Base-by-base conservation (phyloP, 2,113 vertebrate genomes). In the Clarias gariepinus region DNA sequence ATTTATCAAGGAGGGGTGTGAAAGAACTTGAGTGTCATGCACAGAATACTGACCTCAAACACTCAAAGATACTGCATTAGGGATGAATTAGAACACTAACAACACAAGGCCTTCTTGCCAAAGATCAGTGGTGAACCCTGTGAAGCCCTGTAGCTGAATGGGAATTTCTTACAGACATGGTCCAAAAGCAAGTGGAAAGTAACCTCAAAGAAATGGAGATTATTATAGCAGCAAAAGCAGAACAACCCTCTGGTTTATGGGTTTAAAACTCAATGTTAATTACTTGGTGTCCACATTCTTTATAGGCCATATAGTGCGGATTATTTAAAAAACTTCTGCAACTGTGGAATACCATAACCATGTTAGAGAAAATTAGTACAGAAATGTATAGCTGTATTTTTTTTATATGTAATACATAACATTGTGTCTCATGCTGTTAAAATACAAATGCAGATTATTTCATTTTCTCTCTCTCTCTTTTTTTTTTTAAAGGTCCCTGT, bases 401-500 rank as follows among this genome's bases (percentile, higher is more conserved):
- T 8, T 2, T 2, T 47, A 25, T 47, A 68, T 4, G 1, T 28
- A 68, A 15, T 33, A 36, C 33, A 30, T 74, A 74, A 74, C 47
- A 25, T 4, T 23, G 6, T 18, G 30, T 3, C 36, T 47, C 9
- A 74, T 74, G 10, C 23, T 74, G 23, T 33, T 74, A 36, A 47
- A 74, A 47, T 47, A 47, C 23, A 10, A 47, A 0, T 3, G 36
- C 33, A n/a, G 2, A 30, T 78, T 28, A 57, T 55, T 28, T 55
- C 53, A 23, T 1, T 55, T 36, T 47, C 25, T 83, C 8, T 69
- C 15, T 66, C 4, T 6, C 7, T 41, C 41, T 41, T 0, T 12
- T 33, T 33, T 69, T 28, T 81, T 36, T 90, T 36, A 3, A 41
- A 99, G 98, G 95, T 91, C 93, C 94, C 79, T 99, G 98, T 86